phyloP scores from a whole-genome alignment of 2,797 vertebrate species.

The Chelonia mydas region DNA sequence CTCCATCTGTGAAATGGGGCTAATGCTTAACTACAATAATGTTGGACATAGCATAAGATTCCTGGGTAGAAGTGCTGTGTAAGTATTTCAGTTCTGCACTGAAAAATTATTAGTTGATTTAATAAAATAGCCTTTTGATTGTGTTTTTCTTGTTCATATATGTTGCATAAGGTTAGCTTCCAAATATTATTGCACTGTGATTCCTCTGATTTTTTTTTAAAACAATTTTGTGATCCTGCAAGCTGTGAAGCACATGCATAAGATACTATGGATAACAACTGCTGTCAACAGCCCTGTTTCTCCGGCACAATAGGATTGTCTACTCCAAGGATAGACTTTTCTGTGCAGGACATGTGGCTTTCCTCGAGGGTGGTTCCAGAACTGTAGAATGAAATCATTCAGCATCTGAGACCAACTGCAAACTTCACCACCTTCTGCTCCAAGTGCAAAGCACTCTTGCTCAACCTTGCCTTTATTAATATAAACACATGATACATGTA shows the following conservation, averaged over 20 bases:
- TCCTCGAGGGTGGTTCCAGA: not conserved
- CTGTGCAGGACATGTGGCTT: not conserved
- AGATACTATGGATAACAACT: not conserved
- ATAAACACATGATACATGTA: not conserved
- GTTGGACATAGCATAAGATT: slow-evolving; percentile 10
- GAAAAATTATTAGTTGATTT: not conserved
- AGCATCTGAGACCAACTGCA: not conserved
- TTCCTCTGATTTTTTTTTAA: not conserved
- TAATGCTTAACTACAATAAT: not conserved
- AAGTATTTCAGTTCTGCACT: not conserved
- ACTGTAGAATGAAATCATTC: not conserved
- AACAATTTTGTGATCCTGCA: not conserved
- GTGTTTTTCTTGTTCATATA: not conserved
- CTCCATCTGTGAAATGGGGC: not conserved
- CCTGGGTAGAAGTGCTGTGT: not conserved
- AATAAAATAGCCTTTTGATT: not conserved
- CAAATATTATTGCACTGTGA: not conserved
- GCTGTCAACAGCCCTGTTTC: not conserved
- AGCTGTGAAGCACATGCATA: not conserved
- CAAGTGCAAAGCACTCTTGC: not conserved
- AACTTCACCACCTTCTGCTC: too few relatives aligned
- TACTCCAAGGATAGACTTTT: not conserved
- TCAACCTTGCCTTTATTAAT: not conserved
- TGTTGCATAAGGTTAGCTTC: not conserved
- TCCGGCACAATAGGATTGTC: not conserved